Base-by-base conservation (phyloP, 2,888 invertebrate genomes). In the Pogonocherus hispidulus region DNA sequence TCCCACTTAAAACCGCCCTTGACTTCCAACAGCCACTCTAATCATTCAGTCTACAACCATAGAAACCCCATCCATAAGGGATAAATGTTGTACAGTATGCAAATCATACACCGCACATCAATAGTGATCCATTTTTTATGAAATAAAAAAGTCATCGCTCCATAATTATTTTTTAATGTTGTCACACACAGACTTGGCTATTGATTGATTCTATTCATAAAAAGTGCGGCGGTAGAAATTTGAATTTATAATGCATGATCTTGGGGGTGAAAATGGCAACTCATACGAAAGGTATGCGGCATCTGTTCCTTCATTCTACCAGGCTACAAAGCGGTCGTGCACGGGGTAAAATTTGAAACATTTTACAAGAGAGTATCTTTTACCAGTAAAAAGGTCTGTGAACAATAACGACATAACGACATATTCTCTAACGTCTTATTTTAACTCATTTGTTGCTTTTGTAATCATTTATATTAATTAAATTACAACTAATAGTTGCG, bases 121-220 rank as follows among this genome's bases (percentile, higher is more conserved):
- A 54, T 51, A 63, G 41, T 52, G 55, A 63, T 55, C 57, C 57
- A 52, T 73, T 74, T 74, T 74, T 72, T 72, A 67, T 65, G 65
- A 67, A 73, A 68, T 67, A 56, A 67, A 65, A 72, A 66, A 75
- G 75, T 75, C 75, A 75, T 71, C 70, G 49, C 70, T 14, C 63
- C 62, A 69, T 71, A 66, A 76, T 76, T 75, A 76, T 76, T 77
- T 78, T 75, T 76, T 75, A 67, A 75, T 75, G 59, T 73, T 77
- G 77, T 76, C 76, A 77, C 66, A 71, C 69, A 65, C 75, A 76
- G 70, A 71, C 70, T 69, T 66, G 57, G 47, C 71, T 57, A 73
- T 75, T 79, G 81, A 81, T 81, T 79, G 80, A 81, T 81, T 76
- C 79, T 70, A 80, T 80, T 80, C 80, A 81, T 80, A 78, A 79